phyloP scores from a whole-genome alignment of 1,140 invertebrate genomes.

The Drosophila leontia region DNA sequence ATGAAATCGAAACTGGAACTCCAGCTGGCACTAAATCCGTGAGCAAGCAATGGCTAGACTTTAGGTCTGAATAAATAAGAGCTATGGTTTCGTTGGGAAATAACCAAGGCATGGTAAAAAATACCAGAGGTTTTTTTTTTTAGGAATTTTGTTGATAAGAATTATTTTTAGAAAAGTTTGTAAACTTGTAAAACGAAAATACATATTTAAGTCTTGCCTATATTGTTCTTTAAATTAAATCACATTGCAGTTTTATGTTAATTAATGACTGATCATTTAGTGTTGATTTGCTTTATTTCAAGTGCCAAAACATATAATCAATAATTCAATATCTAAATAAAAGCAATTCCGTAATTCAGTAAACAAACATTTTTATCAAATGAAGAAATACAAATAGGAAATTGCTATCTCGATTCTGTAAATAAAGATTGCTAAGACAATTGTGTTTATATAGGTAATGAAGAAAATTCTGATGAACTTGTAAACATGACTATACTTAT shows the following conservation, averaged over 20 bases:
- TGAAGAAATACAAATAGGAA: not conserved
- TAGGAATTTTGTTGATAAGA: not conserved
- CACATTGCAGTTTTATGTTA: not conserved
- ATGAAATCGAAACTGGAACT: conserved; percentile 36
- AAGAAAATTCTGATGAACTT: not conserved
- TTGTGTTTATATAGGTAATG: not conserved
- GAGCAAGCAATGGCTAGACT: conserved; percentile 7
- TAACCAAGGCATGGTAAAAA: not conserved
- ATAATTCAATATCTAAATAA: not conserved
- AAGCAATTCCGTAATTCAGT: not conserved
- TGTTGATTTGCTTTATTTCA: not conserved
- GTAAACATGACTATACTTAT: not conserved
- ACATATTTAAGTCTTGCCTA: not conserved
- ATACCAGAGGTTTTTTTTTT: not conserved
- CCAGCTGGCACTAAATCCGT: conserved; percentile 7
- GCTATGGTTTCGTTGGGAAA: not conserved
- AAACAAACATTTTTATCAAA: conserved; percentile 12
- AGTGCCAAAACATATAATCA: not conserved
- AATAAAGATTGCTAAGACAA: not conserved
- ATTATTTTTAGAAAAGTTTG: not conserved
- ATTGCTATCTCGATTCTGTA: not conserved
- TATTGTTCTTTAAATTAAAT: not conserved
- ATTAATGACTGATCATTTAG: not conserved
- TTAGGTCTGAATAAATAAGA: conserved; percentile 1
- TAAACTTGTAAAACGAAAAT: not conserved